Evolutionary conservation across 2,888 invertebrate species (phyloP), one percentile per base, ranked within the genome.

Genomic region (Linnaemya tessellans): DNA sequence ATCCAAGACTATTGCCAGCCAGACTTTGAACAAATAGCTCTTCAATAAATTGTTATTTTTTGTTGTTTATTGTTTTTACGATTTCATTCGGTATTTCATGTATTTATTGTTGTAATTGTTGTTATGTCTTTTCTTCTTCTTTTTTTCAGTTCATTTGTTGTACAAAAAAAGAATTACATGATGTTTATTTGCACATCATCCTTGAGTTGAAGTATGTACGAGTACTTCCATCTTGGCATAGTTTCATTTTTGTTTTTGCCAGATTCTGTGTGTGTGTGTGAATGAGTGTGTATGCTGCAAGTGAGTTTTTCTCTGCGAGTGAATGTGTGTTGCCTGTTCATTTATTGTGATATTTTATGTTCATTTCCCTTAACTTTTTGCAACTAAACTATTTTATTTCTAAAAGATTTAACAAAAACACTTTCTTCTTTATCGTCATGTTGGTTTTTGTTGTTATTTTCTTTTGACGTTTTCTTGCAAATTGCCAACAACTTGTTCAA

Each of bases 181-280:
- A 70, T 74, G 71, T 77, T 82, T 82, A 82, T 77, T 71, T 82
- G 73, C 58, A 68, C 80, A 74, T 80, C 77, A 80, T 84, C 80
- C 84, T 84, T 84, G 80, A 73, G 71, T 49, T 62, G 46, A 80
- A 84, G 77, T n/a, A n/a, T n/a, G n/a, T n/a, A n/a, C n/a, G n/a
- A n/a, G n/a, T 64, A 68, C 22, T 58, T 70, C 74, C 79, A 81
- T 81, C 78, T 81, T 85, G 84, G 85, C 85, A 82, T 75, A 85
- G 65, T 85, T 85, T 68, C 51, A 38, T 68, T 68, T 79, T 65
- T 22, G 20, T 64, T 46, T 65, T 20, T 46, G n/a, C 8, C 46
- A 60, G 20, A 15, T 41, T 64, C 15, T 15, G 1, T 20, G 20
- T 10, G 41, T 13, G 41, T 22, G n/a, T n/a, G 65, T 65, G 22